Percentiles rank a stretch among this genome's conserved stretches.
Evolutionary conservation across 2,113 vertebrate genomes (phyloP).

Genomic region (Rhinogobius similis): DNA sequence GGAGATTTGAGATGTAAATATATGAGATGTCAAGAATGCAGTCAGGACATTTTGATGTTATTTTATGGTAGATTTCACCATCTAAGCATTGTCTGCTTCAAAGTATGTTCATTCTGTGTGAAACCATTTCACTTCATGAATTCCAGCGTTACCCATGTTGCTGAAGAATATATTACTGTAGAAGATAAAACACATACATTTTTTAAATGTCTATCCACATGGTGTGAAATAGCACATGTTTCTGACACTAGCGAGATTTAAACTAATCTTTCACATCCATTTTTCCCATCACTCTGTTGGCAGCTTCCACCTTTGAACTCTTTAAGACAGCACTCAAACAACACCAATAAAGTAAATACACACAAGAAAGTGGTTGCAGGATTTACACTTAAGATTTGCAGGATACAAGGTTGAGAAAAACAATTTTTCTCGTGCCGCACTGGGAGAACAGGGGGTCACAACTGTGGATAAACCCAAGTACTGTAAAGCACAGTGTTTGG

Average conservation of each 20-base stretch:
- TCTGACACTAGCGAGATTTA: conserved; percentile 12
- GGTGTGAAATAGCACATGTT: conserved; percentile 10
- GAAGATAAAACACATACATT: too few relatives aligned
- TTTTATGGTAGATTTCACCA: neutral
- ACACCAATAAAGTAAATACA: conserved; percentile 54
- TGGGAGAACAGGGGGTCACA: conserved; percentile 37
- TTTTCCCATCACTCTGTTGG: conserved; percentile 8
- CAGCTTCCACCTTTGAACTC: conserved; percentile 33
- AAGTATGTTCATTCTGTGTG: too few relatives aligned
- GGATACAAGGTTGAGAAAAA: conserved; percentile 46
- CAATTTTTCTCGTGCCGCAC: conserved; percentile 35
- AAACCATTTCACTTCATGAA: too few relatives aligned
- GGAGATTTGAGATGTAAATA: neutral
- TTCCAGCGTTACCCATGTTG: too few relatives aligned
- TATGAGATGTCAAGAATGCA: neutral
- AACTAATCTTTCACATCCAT: conserved; percentile 19
- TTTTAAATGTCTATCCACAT: neutral
- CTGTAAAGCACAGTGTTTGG: conserved; percentile 52
- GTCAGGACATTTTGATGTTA: neutral
- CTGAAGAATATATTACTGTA: too few relatives aligned
- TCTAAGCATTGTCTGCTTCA: neutral
- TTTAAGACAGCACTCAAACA: conserved; percentile 21
- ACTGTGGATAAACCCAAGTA: conserved; percentile 56
- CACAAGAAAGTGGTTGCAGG: conserved; percentile 44
- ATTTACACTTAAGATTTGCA: conserved; percentile 48